Percentiles rank a stretch among this genome's conserved stretches.
Evolutionary conservation across 2,113 vertebrate genomes (phyloP).

Genomic region (Merops nubicus): DNA sequence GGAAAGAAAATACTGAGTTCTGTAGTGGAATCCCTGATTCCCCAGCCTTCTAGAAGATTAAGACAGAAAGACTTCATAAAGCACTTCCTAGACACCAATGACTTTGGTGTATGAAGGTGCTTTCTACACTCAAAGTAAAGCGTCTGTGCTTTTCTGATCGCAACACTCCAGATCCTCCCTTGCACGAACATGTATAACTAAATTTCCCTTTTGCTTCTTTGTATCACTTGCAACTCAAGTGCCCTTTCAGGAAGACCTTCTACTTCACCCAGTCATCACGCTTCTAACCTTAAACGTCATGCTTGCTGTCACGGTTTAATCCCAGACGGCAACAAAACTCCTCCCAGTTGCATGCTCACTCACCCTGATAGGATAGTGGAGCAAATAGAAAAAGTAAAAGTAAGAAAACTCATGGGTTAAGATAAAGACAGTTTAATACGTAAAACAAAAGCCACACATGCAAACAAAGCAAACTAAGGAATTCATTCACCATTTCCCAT

Average conservation of each 20-base stretch:
- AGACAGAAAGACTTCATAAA: neutral
- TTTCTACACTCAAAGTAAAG: neutral
- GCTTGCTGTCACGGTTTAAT: neutral
- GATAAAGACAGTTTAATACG: neutral
- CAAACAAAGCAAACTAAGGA: neutral
- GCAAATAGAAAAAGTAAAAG: neutral
- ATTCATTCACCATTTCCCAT: neutral
- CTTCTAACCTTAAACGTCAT: neutral
- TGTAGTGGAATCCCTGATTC: neutral
- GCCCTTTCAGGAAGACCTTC: neutral
- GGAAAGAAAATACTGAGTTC: neutral
- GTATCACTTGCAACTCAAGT: neutral
- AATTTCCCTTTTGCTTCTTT: neutral
- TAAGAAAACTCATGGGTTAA: neutral
- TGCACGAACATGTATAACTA: rapidly evolving
- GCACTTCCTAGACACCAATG: neutral
- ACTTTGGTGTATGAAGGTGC: neutral
- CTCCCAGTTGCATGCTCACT: neutral
- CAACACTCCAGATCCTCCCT: neutral
- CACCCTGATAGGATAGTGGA: neutral
- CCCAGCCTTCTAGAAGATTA: neutral
- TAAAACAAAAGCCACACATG: neutral
- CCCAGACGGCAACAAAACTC: neutral
- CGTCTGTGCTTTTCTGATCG: neutral
- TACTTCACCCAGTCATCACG: neutral